Evolutionary conservation across 2,888 invertebrate genomes (phyloP).

Genomic region (Acronicta psi): DNA sequence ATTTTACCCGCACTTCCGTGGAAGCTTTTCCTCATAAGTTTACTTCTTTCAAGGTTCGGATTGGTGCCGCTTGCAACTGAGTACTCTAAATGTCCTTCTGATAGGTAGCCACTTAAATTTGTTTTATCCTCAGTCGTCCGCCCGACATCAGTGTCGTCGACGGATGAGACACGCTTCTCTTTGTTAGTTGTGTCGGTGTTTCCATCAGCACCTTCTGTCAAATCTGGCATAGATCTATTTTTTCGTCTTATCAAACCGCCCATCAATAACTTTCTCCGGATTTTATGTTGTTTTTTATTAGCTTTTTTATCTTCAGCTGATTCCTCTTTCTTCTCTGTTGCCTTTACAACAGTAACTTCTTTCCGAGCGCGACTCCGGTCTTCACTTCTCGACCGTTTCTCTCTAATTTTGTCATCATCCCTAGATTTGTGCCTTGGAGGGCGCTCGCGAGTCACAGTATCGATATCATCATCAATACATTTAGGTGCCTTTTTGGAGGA

Average conservation of each 20-base stretch:
- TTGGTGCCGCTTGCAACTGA: conserved; percentile 91
- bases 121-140: conserved; percentile 89
- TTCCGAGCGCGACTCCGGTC: conserved; percentile 94
- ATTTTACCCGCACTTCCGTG: conserved; percentile 95
- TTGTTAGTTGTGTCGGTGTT: conserved; percentile 78
- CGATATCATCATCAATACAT: conserved; percentile 92
- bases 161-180: conserved; percentile 86
- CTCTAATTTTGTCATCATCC: conserved; percentile 92
- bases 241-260: conserved; percentile 96
- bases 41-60: conserved; percentile 95
- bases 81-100: conserved; percentile 96
- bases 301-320: conserved; percentile 91
- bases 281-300: conserved; percentile 97
- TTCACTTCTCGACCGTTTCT: conserved; percentile 95
- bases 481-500: conserved; percentile 91
- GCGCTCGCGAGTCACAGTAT: conserved; percentile 92
- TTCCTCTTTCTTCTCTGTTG: conserved; percentile 89
- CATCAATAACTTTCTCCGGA: conserved; percentile 95
- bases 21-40: conserved; percentile 96
- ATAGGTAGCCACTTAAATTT: conserved; percentile 94
- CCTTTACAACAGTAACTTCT: conserved; percentile 91
- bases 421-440: conserved; percentile 92
- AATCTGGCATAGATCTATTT: conserved; percentile 97
- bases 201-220: conserved; percentile 93
- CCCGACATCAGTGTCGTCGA: conserved; percentile 94